Conservation (phyloP, 2,113 vertebrate genomes). For the Urocolius indicus region DNA sequence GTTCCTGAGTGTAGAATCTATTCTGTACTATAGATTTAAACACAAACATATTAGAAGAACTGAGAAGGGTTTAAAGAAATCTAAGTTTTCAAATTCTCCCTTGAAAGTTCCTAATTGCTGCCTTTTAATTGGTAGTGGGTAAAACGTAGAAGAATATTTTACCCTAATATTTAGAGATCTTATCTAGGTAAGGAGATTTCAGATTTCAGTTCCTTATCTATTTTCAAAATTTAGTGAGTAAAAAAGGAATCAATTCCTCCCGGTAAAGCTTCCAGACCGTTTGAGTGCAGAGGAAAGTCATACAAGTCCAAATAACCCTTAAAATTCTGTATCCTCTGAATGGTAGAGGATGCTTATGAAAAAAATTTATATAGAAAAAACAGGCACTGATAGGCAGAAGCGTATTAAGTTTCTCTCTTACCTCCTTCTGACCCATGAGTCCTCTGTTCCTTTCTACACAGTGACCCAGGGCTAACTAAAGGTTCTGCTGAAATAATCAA, state of each 20-base stretch:
- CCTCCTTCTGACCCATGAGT: not conserved
- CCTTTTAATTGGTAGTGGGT: not conserved
- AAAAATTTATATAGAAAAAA: not conserved
- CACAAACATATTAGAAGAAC: not conserved
- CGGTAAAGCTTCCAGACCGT: not conserved
- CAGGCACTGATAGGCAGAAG: not conserved
- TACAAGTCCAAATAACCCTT: not conserved
- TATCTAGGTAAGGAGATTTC: not conserved
- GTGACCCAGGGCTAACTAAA: not conserved
- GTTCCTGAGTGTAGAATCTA: not conserved
- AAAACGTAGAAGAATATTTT: not conserved
- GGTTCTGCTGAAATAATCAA: not conserved
- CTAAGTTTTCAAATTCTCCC: not conserved
- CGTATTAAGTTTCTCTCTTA: not conserved
- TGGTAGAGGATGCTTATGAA: not conserved
- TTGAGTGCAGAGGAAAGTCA: not conserved
- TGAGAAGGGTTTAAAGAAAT: not conserved
- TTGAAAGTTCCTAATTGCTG: not conserved
- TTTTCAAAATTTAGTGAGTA: not conserved
- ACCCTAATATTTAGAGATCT: not conserved
- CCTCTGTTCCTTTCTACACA: not conserved
- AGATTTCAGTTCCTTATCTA: not conserved
- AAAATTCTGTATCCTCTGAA: not conserved
- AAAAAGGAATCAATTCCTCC: not conserved
- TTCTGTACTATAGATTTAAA: not conserved